Evolutionary conservation across 2,113 vertebrate species (phyloP), one percentile per base, ranked within the genome.

Genomic region (Meleagris gallopavo): DNA sequence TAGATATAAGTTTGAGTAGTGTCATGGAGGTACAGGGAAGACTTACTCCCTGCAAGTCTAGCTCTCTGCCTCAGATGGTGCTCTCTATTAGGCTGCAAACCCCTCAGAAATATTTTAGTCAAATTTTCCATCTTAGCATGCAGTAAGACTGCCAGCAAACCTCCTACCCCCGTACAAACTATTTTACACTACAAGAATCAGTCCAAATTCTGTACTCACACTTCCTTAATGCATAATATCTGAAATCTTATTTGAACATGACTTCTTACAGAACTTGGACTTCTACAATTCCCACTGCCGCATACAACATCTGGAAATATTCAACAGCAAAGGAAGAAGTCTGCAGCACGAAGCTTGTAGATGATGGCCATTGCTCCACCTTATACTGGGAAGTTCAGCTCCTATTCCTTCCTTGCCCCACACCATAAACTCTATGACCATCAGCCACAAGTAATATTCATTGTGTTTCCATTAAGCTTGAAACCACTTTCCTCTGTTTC

Each of bases 41-140:
- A 50, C 46, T 71, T 55, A 62, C 8, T 83, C 67, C 27, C 58
- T 70, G 2, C 36, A 86, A 75, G 34, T 38, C 65, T 52, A 81
- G 43, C 34, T 61, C 83, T 61, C 90, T 88, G 61, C 55, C 43
- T 34, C 4, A 71, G 46, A 50, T 0, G 8, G 67, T 64, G 55
- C 54, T 90, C 54, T 88, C 88, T 38, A 52, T 86, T 91, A 89
- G 66, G 71, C 88, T 85, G 54, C 40, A 87, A 94, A 79, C 58
- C 78, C 73, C 73, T 94, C 69, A 81, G 69, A 71, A 92, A 92
- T 70, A 94, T 92, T 95, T 92, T 67, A 94, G 90, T 96, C 86
- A 61, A 88, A 92, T 93, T 96, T 96, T 96, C 92, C 94, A 92
- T 92, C 86, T 92, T 92, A 88, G 88, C 86, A 81, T 75, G 65